phyloP scores from a whole-genome alignment of 2,797 vertebrate species.

The Poeciliopsis infans region DNA sequence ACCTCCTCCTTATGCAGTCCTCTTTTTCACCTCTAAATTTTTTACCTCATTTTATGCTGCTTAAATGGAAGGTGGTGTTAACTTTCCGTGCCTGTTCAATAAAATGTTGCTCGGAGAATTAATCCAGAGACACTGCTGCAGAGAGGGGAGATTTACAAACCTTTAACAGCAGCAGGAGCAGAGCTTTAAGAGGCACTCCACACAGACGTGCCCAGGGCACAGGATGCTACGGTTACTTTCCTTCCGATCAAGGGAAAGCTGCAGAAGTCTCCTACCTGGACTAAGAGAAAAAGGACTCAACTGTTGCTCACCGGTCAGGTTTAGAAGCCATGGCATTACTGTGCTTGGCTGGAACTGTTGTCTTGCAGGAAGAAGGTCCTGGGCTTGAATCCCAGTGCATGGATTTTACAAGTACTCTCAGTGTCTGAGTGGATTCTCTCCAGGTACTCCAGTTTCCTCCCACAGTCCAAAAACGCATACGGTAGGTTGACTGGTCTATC shows the following conservation, averaged over 20 bases:
- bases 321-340: background rate
- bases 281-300: background rate
- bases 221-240: background rate
- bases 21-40: background rate
- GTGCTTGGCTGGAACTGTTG: background rate
- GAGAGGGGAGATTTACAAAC: background rate
- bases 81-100: background rate
- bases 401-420: no score
- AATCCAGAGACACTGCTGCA: background rate
- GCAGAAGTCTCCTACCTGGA: background rate
- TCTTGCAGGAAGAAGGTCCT: no score
- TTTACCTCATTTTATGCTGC: background rate
- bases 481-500: no score
- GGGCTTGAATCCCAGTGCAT: no score
- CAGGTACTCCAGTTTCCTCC: no score
- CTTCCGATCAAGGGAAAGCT: background rate
- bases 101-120: background rate
- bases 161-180: background rate
- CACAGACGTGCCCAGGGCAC: background rate
- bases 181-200: background rate
- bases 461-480: no score
- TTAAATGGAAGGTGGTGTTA: background rate
- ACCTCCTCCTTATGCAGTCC: background rate
- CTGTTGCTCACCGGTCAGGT: background rate
- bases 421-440: no score